A percentile compares a stretch with the other conserved stretches of the same genome.
Evolutionary conservation across 2,888 invertebrate genomes (phyloP).

Genomic region (Digitonthophagus gazella): DNA sequence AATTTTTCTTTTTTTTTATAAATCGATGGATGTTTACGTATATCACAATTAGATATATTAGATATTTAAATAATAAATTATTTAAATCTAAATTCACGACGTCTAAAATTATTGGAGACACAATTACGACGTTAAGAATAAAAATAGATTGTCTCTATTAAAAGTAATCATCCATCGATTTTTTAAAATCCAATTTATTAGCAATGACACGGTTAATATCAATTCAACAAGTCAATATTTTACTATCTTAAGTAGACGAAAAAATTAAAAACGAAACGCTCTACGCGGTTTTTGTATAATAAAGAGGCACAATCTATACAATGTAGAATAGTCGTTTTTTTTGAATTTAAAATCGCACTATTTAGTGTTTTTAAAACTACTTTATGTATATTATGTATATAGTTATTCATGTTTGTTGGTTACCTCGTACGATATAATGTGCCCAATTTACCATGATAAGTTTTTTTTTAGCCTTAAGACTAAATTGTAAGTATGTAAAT

Average conservation of each 20-base stretch:
- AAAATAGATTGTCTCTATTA: constrained; percentile 12
- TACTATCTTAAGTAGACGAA: neutral
- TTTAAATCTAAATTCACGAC: neutral
- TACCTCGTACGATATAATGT: constrained; percentile 7
- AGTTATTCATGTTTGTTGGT: neutral
- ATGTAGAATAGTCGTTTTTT: constrained; percentile 5
- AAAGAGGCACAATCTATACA: constrained; percentile 16
- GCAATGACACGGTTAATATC: constrained; percentile 5
- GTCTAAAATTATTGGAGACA: neutral
- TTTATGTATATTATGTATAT: neutral
- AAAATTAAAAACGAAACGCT: constrained; percentile 2
- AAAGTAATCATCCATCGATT: neutral
- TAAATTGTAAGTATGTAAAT: neutral
- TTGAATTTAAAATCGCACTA: neutral
- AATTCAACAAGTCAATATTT: neutral
- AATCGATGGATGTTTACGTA: neutral
- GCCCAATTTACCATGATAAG: constrained; percentile 14
- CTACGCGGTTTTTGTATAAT: constrained; percentile 5
- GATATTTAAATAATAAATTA: constrained; percentile 3
- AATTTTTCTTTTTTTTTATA: neutral
- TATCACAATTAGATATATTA: constrained; percentile 16
- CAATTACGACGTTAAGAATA: neutral
- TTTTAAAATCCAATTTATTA: constrained; percentile 1
- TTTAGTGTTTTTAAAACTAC: neutral
- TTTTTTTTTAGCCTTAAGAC: neutral